A percentile compares a stretch with the other conserved stretches of the same genome.
These are phyloP conservation scores for Doris montereyensis DNA, from an alignment of 2,888 invertebrate species.

Conservation along the genomic window DNA sequence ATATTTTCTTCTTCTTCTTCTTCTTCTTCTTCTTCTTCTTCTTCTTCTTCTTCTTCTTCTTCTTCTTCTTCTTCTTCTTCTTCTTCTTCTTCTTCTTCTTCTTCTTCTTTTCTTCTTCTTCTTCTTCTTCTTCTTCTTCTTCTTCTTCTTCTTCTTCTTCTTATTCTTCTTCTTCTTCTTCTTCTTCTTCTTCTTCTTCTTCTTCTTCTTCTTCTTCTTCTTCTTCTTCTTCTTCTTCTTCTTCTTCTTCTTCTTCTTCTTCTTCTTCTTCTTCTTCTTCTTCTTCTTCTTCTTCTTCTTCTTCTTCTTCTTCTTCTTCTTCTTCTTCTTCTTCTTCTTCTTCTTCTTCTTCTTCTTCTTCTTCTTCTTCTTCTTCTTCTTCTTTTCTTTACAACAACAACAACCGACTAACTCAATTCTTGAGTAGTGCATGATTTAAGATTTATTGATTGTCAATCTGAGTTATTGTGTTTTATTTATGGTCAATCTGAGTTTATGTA, in stretches of 20 bases:
- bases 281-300: neutral
- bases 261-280: neutral
- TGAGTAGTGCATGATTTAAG: too few relatives aligned
- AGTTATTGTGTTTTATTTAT: too few relatives aligned
- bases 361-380: neutral
- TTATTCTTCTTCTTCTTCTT: neutral
- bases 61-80: neutral
- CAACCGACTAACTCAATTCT: too few relatives aligned
- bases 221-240: neutral
- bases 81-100: neutral
- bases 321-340: neutral
- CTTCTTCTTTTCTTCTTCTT: neutral
- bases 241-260: neutral
- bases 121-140: neutral
- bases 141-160: neutral
- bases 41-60: neutral
- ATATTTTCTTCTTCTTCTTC: neutral
- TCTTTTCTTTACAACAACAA: too few relatives aligned
- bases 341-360: neutral
- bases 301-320: neutral
- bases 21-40: constrained; percentile 20
- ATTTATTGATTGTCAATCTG: too few relatives aligned
- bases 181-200: neutral
- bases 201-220: neutral
- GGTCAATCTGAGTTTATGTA: too few relatives aligned